Percentiles rank a stretch among this genome's conserved stretches.
Evolutionary conservation across 2,888 invertebrate species (phyloP).

Genomic region (Agonopterix subpropinquella): DNA sequence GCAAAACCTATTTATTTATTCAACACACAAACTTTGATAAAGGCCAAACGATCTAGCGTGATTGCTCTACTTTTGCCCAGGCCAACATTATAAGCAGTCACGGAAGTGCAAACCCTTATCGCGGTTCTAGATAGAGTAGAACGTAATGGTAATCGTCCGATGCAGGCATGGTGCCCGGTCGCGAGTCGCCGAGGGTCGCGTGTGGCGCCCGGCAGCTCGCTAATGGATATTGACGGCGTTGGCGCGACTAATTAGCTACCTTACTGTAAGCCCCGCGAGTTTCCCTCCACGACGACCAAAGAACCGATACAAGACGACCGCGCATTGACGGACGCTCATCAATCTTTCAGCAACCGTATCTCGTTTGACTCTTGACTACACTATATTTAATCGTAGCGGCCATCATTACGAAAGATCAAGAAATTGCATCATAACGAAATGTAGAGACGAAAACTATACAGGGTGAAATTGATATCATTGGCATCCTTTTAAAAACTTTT

Average conservation of each 20-base stretch:
- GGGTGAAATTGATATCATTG: no score
- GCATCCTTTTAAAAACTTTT: no score
- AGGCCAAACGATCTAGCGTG: neutral
- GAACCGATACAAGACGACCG: slow-evolving; percentile 30
- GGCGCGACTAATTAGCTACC: slow-evolving; percentile 66
- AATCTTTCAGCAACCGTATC: slow-evolving; percentile 25
- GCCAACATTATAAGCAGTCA: slow-evolving; percentile 30
- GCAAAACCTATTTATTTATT: no score
- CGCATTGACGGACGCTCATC: slow-evolving; percentile 33
- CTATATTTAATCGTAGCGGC: no score
- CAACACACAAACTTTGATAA: no score
- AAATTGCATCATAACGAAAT: no score
- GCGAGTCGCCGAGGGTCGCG: slow-evolving; percentile 47
- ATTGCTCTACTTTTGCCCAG: neutral
- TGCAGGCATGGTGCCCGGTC: slow-evolving; percentile 22
- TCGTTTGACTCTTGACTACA: no score
- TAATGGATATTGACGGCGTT: slow-evolving; percentile 73
- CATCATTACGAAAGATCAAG: no score
- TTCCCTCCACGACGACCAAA: slow-evolving; percentile 23
- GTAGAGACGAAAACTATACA: no score
- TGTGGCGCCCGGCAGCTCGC: slow-evolving; percentile 49
- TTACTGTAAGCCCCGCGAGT: slow-evolving; percentile 1
- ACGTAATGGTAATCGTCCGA: slow-evolving; percentile 28
- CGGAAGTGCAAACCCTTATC: slow-evolving; percentile 59
- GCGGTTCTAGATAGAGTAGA: slow-evolving; percentile 38